Conservation (phyloP, 2,888 invertebrate species). For the Geophilus truncorum region DNA sequence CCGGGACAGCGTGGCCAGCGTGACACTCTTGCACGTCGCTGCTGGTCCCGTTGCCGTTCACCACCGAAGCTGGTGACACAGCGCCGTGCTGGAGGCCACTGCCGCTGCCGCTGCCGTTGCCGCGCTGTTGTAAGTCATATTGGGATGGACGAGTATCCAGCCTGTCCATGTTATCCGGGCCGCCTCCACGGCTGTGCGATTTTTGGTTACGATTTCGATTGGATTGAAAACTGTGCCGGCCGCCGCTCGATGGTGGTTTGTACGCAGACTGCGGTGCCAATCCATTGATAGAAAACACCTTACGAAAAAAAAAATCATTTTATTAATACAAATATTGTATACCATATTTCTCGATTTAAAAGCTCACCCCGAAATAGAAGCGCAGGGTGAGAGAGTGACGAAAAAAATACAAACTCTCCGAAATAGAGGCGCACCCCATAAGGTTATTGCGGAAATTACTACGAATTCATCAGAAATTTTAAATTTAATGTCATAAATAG, state of each 20-base stretch:
- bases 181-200: conserved; percentile 14
- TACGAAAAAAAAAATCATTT: conserved; percentile 46
- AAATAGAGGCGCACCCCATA: too few relatives aligned
- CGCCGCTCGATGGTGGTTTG: conserved; percentile 51
- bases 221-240: conserved; percentile 42
- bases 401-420: too few relatives aligned
- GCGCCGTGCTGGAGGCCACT: conserved; percentile 28
- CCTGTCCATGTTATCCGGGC: conserved; percentile 29
- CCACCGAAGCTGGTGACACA: conserved; percentile 37
- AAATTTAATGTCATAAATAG: too few relatives aligned
- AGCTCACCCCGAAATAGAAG: too few relatives aligned
- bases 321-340: too few relatives aligned
- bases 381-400: too few relatives aligned
- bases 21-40: not conserved
- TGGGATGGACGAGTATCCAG: conserved; percentile 28
- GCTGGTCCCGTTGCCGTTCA: conserved; percentile 32
- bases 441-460: too few relatives aligned
- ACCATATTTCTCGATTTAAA: too few relatives aligned
- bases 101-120: conserved; percentile 48
- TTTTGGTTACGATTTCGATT: conserved; percentile 44
- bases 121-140: conserved; percentile 47
- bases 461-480: too few relatives aligned
- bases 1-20: conserved; percentile 34
- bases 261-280: conserved; percentile 63
- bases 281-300: conserved; percentile 68